Evolutionary conservation across 2,797 vertebrate species (phyloP), one percentile per base, ranked within the genome.

Genomic region (Brachymystax lenok): DNA sequence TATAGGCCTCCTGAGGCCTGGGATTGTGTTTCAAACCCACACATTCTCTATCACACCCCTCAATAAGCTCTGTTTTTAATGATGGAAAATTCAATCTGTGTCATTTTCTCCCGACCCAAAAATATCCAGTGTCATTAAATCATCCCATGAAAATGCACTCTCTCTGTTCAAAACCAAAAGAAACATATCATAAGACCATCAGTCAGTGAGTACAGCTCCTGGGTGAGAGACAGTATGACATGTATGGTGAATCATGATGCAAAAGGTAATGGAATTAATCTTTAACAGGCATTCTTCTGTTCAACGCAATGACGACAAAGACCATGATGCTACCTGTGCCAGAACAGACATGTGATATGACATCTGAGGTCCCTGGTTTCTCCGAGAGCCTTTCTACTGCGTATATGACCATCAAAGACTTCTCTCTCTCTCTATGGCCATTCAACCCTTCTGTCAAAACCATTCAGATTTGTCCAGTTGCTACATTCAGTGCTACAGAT

Each of bases 381-480:
- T 73, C 28, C 3, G 69, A 33, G 73, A 35, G 69, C 78, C 40
- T 5, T 33, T 21, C 69, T 27, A 56, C 24, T 24, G 8, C 5
- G 68, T 70, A 17, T 12, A 4, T 50, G 30, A 77, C 79, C 74
- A 84, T 83, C 74, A 83, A 75, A 84, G 79, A 19, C 16, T 74
- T 80, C 80, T 46, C 64, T 28, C 80, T 80, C 30, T 51, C 74
- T 64, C 61, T 28, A 66, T 28, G 40, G 40, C 78, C 77, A 76
- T 68, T 27, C 75, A 71, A 79, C 74, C 73, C 4, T 33, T 80
- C 40, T 80, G 88, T 83, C 84, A 77, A 77, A 74, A 21, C 7
- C 66, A 80, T 83, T 84, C 74, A 3, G 50, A 75, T 80, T 77
- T 67, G 74, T 56, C 67, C 75, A 8, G 56, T 84, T 77, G 85